Evolutionary conservation across 2,113 vertebrate genomes (phyloP).

Genomic region (Corydoras maculifer): DNA sequence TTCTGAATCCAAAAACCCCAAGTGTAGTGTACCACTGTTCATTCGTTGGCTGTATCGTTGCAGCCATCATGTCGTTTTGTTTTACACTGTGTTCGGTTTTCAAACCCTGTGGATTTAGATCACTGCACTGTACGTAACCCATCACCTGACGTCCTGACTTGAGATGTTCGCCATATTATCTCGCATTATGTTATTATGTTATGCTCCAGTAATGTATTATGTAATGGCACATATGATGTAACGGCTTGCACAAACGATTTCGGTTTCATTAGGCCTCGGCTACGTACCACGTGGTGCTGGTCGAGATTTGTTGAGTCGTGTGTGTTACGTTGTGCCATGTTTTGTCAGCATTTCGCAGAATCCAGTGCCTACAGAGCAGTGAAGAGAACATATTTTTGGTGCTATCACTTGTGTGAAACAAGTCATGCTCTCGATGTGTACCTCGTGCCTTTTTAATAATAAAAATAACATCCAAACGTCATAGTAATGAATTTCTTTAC

Average conservation of each 20-base stretch:
- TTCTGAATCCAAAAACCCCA: constrained; percentile 44
- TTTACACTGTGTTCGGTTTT: constrained; percentile 21
- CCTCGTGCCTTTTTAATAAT: constrained; percentile 70
- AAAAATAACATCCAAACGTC: constrained; percentile 47
- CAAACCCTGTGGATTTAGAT: constrained; percentile 15
- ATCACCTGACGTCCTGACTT: constrained; percentile 3
- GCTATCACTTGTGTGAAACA: constrained; percentile 66
- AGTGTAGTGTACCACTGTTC: constrained; percentile 12
- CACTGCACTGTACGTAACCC: constrained; percentile 23
- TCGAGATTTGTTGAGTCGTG: constrained; percentile 8
- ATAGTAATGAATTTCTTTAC: background rate
- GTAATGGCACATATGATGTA: constrained; percentile 44
- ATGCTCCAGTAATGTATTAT: constrained; percentile 44
- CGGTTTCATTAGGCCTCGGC: constrained; percentile 25
- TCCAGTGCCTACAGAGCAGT: constrained; percentile 57
- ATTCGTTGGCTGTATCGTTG: constrained; percentile 5
- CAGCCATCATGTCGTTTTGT: constrained; percentile 10
- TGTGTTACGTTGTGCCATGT: constrained; percentile 6
- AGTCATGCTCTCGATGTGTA: constrained; percentile 56
- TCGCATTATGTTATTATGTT: constrained; percentile 41
- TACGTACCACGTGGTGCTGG: constrained; percentile 37
- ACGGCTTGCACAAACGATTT: constrained; percentile 34
- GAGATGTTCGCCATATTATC: constrained; percentile 33
- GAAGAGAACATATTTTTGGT: constrained; percentile 65
- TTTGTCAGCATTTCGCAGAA: constrained; percentile 32